A percentile compares a stretch with the other conserved stretches of the same genome.
These are phyloP conservation scores for Ctenicera cuprea DNA, from an alignment of 2,888 invertebrate genomes.

Conservation along the genomic window DNA sequence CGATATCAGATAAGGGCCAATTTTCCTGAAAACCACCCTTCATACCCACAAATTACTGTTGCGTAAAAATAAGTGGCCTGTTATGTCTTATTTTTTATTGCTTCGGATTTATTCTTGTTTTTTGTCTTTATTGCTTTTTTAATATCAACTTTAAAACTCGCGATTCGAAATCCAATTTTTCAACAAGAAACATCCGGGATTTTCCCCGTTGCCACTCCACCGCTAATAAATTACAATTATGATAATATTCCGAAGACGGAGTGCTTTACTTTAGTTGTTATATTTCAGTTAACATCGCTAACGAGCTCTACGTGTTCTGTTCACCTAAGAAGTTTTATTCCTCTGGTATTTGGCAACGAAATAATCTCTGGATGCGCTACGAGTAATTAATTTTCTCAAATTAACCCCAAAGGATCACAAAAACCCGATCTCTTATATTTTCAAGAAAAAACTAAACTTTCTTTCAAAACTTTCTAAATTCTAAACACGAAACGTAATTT, in stretches of 20 bases:
- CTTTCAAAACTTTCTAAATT: not conserved
- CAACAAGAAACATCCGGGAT: conserved; percentile 10
- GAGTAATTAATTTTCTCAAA: conserved; percentile 53
- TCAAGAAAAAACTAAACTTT: conserved; percentile 28
- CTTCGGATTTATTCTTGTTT: conserved; percentile 47
- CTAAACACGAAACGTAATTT: not conserved
- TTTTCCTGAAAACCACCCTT: conserved; percentile 50
- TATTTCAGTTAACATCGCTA: conserved; percentile 42
- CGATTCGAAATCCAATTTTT: conserved; percentile 17
- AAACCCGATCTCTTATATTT: conserved; percentile 40
- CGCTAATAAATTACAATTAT: conserved; percentile 36
- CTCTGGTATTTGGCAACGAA: conserved; percentile 43
- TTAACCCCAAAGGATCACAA: conserved; percentile 50
- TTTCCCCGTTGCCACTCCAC: not conserved
- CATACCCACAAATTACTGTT: conserved; percentile 51
- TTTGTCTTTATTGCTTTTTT: conserved; percentile 37
- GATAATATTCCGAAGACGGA: conserved; percentile 29
- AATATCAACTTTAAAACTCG: conserved; percentile 9
- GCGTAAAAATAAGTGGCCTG: conserved; percentile 54
- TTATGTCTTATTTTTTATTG: conserved; percentile 54
- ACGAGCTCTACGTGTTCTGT: conserved; percentile 44
- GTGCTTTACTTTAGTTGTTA: conserved; percentile 32
- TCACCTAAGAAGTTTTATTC: conserved; percentile 45
- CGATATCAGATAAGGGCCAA: conserved; percentile 55
- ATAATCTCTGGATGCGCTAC: conserved; percentile 46